Percentiles rank a stretch among this genome's conserved stretches.
Evolutionary conservation across 37 sponge, comb jelly and placozoan genomes (phyloP).

Genomic region (Haliclona indistincta): DNA sequence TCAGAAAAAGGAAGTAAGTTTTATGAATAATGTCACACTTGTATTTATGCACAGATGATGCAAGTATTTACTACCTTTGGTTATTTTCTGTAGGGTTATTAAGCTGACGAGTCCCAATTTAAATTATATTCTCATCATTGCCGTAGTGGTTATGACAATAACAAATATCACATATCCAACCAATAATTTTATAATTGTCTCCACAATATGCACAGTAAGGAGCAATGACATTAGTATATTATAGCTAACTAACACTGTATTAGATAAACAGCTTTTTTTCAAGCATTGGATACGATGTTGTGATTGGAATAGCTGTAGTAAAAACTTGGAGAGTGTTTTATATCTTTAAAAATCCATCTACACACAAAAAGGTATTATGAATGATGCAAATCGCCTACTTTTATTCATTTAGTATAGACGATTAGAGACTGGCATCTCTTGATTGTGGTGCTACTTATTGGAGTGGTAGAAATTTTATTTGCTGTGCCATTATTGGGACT

Average conservation of each 20-base stretch:
- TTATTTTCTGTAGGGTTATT: no score
- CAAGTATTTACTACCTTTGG: no score
- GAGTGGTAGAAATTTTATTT: background rate
- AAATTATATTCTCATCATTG: background rate
- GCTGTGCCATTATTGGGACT: background rate
- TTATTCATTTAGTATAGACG: background rate
- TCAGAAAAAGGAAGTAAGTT: slow-evolving; percentile 13
- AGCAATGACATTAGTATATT: background rate
- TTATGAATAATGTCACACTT: no score
- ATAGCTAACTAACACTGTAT: background rate
- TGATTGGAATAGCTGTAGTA: background rate
- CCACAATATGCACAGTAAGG: background rate
- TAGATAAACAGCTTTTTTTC: background rate
- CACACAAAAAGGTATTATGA: background rate
- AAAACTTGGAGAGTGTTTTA: background rate
- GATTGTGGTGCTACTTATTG: background rate
- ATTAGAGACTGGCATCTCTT: background rate
- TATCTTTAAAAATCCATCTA: background rate
- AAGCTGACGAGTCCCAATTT: background rate
- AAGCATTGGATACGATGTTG: background rate
- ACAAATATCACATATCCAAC: no score
- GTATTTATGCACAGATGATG: no score
- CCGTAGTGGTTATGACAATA: background rate
- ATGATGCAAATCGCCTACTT: background rate
- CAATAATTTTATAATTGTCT: no score